Evolutionary conservation across 2,797 vertebrate genomes (phyloP), one percentile per base, ranked within the genome.

Genomic region (Hippoglossus hippoglossus): DNA sequence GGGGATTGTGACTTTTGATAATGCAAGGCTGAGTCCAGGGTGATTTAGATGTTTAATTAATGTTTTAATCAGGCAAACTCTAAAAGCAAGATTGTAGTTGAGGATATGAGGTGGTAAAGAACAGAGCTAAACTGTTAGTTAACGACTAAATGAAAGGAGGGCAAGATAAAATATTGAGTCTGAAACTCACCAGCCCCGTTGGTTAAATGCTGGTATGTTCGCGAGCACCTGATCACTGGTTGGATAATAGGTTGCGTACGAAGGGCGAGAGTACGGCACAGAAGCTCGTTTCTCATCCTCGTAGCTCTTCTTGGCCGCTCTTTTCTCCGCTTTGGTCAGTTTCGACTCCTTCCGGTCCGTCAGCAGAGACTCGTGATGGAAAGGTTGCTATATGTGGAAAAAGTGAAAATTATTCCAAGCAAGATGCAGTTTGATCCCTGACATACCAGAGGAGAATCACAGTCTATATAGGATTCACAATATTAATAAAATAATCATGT

Each of bases 241-340:
- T 21, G 98, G 98, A 89, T 99, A 99, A 92, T 99, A 99, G 84
- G 99, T 97, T 6, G 97, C 97, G 2, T 99, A 99, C 0, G 97
- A 99, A 0, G 98, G 97, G 22, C 98, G 96, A 22, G 97, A 96
- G 79, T 99, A 99, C 8, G 98, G 98, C 63, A 99, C 96, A 0
- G 96, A 98, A 0, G 98, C 98, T 69, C 98, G 95, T 70, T 99
- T 99, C 90, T 99, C 98, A 71, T 99, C 98, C 91, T 99, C 98
- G 0, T 99, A 99, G 91, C 98, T 96, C 75, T 98, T 99, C 91
- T 99, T 99, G 57, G 98, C 98, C 6, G 98, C 98, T 90, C 97
- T 96, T 92, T 99, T 99, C 94, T 99, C 98, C 46, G 98, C 98
- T 94, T 97, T 97, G 84, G 98, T 99, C 82, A 99, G 92, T 91